Percentiles rank a stretch among this genome's conserved stretches.
Evolutionary conservation across 2,797 vertebrate genomes (phyloP).

Genomic region (Pangasius sanitwongsei): DNA sequence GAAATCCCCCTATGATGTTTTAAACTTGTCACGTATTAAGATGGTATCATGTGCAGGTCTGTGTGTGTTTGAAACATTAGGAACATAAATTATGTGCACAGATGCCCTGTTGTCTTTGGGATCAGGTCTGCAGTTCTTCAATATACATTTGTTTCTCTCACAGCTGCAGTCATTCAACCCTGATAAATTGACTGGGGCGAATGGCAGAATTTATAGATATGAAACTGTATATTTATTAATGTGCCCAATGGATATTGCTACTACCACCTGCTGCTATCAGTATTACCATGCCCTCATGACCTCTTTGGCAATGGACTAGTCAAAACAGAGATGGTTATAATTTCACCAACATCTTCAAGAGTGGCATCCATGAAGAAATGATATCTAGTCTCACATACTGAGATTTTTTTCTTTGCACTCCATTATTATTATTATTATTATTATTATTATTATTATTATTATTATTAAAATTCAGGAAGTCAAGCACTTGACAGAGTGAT

Average conservation of each 20-base stretch:
- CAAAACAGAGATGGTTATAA: neutral
- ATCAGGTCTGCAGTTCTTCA: constrained; percentile 19
- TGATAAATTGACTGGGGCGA: constrained; percentile 45
- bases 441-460: neutral
- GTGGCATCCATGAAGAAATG: constrained; percentile 5
- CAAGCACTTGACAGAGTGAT: neutral
- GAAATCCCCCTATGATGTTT: constrained; percentile 14
- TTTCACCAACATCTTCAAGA: neutral
- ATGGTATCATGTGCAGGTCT: constrained; percentile 26
- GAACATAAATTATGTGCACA: constrained; percentile 35
- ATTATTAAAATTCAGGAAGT: neutral
- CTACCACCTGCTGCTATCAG: constrained; percentile 72
- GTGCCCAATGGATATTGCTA: constrained; percentile 68
- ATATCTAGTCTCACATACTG: constrained; percentile 2
- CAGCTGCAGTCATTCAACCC: constrained; percentile 51
- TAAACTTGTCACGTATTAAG: constrained; percentile 20
- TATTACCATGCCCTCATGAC: constrained; percentile 51
- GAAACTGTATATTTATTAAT: constrained; percentile 69
- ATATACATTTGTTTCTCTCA: constrained; percentile 31
- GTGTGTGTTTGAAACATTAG: constrained; percentile 22
- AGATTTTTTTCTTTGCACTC: neutral
- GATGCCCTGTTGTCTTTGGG: constrained; percentile 34
- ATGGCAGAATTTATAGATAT: constrained; percentile 59
- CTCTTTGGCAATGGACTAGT: constrained; percentile 57
- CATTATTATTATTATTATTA: neutral